A percentile compares a stretch with the other conserved stretches of the same genome.
phyloP scores from a whole-genome alignment of 2,797 vertebrate species.

The Neosilurus mollespiculum region DNA sequence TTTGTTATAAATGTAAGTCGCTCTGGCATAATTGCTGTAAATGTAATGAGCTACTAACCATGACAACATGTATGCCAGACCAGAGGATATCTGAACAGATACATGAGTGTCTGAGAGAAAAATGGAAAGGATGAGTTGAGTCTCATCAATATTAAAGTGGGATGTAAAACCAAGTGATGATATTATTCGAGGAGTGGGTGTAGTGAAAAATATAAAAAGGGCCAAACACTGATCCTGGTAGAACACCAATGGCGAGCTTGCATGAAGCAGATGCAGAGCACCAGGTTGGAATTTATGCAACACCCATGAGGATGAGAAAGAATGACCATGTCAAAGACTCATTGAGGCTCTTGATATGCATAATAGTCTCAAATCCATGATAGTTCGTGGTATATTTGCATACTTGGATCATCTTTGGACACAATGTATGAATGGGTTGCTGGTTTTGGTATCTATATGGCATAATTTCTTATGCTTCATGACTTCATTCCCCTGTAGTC shows the following conservation, averaged over 20 bases:
- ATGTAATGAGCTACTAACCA: not conserved
- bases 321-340: not conserved
- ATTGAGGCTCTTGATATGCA: not conserved
- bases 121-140: not conserved
- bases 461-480: not conserved
- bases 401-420: not conserved
- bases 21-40: too few relatives aligned
- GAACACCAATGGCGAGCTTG: not conserved
- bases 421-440: not conserved
- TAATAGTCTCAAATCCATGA: not conserved
- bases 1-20: too few relatives aligned
- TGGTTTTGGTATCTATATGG: slow-evolving; percentile 2
- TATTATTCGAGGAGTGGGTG: not conserved
- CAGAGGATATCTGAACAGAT: not conserved
- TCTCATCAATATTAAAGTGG: not conserved
- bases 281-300: not conserved
- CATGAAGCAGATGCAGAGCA: not conserved
- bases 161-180: not conserved
- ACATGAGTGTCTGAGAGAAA: not conserved
- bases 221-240: not conserved
- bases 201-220: not conserved
- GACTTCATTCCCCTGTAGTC: slow-evolving; percentile 67
- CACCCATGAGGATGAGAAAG: not conserved
- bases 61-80: not conserved
- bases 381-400: not conserved